Conservation (phyloP, 1,140 invertebrate species). For the Orchesella cincta region DNA sequence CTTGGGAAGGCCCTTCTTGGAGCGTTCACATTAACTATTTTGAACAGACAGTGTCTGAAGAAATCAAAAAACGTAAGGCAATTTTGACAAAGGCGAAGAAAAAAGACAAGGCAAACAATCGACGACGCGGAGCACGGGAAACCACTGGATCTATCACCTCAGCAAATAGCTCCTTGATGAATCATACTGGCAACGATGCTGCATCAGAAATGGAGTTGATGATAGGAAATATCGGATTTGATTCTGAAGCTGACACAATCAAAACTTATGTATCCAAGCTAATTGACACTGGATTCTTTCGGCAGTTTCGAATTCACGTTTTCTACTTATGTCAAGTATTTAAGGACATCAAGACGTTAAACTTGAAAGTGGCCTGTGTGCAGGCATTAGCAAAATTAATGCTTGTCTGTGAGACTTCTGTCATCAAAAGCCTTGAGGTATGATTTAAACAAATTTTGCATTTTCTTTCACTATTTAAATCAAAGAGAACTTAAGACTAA, state of each 20-base stretch:
- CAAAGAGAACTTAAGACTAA: background rate
- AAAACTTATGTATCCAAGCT: conserved; percentile 30
- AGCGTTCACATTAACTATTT: conserved; percentile 38
- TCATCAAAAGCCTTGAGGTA: conserved; percentile 25
- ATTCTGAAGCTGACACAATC: conserved; percentile 36
- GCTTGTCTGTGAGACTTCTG: conserved; percentile 31
- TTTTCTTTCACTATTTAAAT: conserved; percentile 20
- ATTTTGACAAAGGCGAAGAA: background rate
- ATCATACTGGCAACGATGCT: conserved; percentile 14
- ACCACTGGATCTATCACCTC: background rate
- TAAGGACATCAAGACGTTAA: conserved; percentile 25
- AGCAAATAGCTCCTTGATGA: conserved; percentile 1
- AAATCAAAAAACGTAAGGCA: conserved; percentile 39
- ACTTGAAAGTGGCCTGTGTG: conserved; percentile 40
- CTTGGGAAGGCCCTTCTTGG: conserved; percentile 35
- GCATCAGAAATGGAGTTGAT: conserved; percentile 40
- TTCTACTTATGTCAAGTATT: conserved; percentile 11
- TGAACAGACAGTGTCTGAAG: conserved; percentile 32
- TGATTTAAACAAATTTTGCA: conserved; percentile 11
- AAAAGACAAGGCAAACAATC: conserved; percentile 3
- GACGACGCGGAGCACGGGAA: background rate
- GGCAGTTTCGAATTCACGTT: conserved; percentile 18
- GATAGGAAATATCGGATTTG: conserved; percentile 40
- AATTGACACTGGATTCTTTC: conserved; percentile 36
- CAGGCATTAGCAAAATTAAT: conserved; percentile 41